Conservation (phyloP, 1,140 invertebrate genomes). For the Papilio polyxenes region DNA sequence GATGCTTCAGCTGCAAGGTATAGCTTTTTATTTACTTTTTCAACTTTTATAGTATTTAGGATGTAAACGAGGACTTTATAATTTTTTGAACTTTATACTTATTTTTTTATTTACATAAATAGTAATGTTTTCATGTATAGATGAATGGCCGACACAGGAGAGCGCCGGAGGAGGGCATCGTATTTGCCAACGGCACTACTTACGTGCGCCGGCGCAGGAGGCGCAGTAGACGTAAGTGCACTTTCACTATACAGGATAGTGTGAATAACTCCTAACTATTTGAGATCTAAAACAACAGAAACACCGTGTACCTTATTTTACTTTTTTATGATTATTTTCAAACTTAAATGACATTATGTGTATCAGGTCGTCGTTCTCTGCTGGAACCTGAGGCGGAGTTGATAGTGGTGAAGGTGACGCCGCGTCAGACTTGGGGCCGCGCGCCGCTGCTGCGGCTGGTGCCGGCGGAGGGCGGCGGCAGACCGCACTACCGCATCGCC, state of each 20-base stretch:
- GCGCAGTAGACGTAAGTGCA: conserved; percentile 68
- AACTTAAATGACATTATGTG: neutral
- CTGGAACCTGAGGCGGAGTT: conserved; percentile 68
- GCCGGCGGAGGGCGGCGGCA: conserved; percentile 57
- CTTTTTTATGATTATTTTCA: too few relatives aligned
- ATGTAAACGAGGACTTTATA: neutral
- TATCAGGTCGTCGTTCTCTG: conserved; percentile 65
- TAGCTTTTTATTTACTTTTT: neutral
- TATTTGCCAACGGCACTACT: conserved; percentile 74
- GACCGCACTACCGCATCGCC: conserved; percentile 65
- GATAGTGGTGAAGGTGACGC: conserved; percentile 59
- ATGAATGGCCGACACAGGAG: conserved; percentile 69
- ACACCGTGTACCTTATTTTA: too few relatives aligned
- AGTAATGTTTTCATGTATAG: conserved; percentile 44
- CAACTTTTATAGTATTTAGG: too few relatives aligned
- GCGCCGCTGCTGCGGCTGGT: conserved; percentile 66
- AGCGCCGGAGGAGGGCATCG: conserved; percentile 71
- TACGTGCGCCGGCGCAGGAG: conserved; percentile 63
- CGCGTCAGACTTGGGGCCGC: conserved; percentile 69
- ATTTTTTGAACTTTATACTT: too few relatives aligned
- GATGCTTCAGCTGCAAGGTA: conserved; percentile 94
- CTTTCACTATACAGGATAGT: neutral
- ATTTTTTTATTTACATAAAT: neutral
- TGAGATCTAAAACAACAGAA: too few relatives aligned
- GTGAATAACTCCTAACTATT: too few relatives aligned